Evolutionary conservation across 1,140 invertebrate genomes (phyloP).

Genomic region (Drosophila kanapiae): DNA sequence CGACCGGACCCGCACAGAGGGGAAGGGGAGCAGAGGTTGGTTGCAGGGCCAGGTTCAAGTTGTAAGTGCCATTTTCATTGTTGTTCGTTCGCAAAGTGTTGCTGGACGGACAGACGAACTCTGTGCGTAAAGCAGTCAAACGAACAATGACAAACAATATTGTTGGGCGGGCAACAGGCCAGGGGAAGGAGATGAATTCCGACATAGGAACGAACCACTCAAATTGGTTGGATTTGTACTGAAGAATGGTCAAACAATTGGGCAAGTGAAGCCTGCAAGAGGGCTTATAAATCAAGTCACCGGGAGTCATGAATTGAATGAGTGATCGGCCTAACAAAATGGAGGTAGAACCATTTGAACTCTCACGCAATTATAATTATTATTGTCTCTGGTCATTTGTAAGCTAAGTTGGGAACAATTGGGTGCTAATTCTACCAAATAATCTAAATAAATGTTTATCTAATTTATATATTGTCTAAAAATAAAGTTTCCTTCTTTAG

Average conservation of each 20-base stretch:
- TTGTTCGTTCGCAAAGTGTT: slow-evolving; percentile 49
- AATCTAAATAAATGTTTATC: no score
- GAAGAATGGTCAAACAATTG: slow-evolving; percentile 47
- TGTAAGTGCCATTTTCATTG: slow-evolving; percentile 57
- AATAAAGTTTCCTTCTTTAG: no score
- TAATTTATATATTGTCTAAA: neutral
- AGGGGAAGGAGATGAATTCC: neutral
- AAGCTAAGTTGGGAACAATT: neutral
- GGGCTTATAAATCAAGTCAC: slow-evolving; percentile 43
- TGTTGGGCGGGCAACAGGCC: neutral
- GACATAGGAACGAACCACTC: slow-evolving; percentile 23
- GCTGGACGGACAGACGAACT: slow-evolving; percentile 8
- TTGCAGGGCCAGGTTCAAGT: slow-evolving; percentile 48
- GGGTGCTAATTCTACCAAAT: no score
- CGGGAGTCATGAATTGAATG: slow-evolving; percentile 22
- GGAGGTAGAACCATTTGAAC: neutral
- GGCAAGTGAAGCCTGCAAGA: slow-evolving; percentile 15
- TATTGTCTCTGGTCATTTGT: no score
- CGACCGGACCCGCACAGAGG: slow-evolving; percentile 11
- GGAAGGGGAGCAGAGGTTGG: neutral
- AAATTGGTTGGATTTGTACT: slow-evolving; percentile 38
- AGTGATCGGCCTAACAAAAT: slow-evolving; percentile 16
- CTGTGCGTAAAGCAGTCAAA: slow-evolving; percentile 56
- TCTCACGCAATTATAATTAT: neutral
- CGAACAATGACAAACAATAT: slow-evolving; percentile 60